Evolutionary conservation across 2,797 vertebrate species (phyloP), one percentile per base, ranked within the genome.

Genomic region (Ispidina picta): DNA sequence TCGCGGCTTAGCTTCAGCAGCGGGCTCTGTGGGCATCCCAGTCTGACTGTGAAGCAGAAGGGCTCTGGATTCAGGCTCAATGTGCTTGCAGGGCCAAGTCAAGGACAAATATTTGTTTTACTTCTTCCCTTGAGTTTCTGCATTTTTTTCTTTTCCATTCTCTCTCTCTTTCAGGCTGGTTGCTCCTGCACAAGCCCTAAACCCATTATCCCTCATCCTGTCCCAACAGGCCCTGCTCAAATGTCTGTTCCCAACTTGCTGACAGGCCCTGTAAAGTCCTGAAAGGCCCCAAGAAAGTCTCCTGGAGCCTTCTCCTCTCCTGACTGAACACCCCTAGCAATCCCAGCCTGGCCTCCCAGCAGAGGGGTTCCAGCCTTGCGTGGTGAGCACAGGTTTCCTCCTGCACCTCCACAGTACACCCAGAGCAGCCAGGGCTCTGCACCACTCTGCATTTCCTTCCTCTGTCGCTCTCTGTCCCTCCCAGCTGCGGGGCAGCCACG

Each of bases 361-460:
- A 58, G 55, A 56, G 31, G 13, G 6, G 37, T 33, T 33, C 31
- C 55, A 31, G n/a, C 6, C 37, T 39, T 39, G 37, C 15, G 37
- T 39, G 46, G 49, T 8, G 26, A 29, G 51, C 14, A 10, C 55
- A 35, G 14, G 6, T 28, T n/a, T 78, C 68, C 66, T 78, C 59
- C 66, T 18, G 44, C 59, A 23, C 25, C 17, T 2, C 28, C 9
- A 3, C 52, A 43, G 88, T 26, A 70, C 78, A 15, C 22, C 39
- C 58, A 29, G 4, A 1, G 48, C 71, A 81, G 71, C 55, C 37
- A 4, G 1, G 0, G 18, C 64, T 12, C 51, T 0, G 0, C 4
- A 2, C 28, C 2, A 1, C 48, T 19, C 48, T 14, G 29, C 29
- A 1, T 28, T 15, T 25, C 48, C 44, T 90, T 3, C 2, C 43